A percentile compares a stretch with the other conserved stretches of the same genome.
Evolutionary conservation across 2,113 vertebrate genomes (phyloP).

Genomic region (Amblyopsis rosae): DNA sequence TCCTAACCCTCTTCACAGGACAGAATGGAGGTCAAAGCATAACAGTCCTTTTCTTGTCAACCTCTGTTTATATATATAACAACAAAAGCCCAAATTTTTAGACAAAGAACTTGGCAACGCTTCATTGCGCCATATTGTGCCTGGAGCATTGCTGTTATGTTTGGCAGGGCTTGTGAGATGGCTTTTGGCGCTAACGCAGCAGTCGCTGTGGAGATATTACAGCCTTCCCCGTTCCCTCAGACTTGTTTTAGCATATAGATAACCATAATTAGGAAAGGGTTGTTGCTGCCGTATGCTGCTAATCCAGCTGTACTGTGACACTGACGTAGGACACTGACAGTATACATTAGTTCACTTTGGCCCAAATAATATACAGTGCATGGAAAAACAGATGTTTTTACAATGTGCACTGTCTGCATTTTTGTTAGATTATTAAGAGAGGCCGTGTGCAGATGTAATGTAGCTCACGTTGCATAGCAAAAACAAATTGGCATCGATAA

Average conservation of each 20-base stretch:
- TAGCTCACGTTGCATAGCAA: no score
- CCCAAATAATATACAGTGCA: background rate
- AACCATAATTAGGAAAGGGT: constrained; percentile 31
- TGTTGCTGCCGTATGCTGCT: constrained; percentile 1
- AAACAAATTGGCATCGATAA: no score
- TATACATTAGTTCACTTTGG: constrained; percentile 16
- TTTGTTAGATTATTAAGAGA: background rate
- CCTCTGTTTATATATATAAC: constrained; percentile 44
- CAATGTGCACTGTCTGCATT: background rate
- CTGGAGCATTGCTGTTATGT: constrained; percentile 35
- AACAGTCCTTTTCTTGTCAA: constrained; percentile 37
- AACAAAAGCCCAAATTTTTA: constrained; percentile 27
- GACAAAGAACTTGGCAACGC: constrained; percentile 42
- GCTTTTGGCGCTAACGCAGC: constrained; percentile 29
- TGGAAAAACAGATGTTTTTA: constrained; percentile 7
- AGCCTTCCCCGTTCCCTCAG: constrained; percentile 36
- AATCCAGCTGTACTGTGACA: constrained; percentile 20
- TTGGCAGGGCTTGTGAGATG: constrained; percentile 35
- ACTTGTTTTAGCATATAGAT: constrained; percentile 24
- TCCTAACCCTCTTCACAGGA: constrained; percentile 3
- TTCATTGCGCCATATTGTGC: constrained; percentile 40
- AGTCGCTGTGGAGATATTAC: constrained; percentile 39
- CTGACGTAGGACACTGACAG: constrained; percentile 6
- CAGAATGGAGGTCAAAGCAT: constrained; percentile 33
- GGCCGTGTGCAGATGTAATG: background rate